phyloP scores from a whole-genome alignment of 2,113 vertebrate species.

The Semnornis frantzii region DNA sequence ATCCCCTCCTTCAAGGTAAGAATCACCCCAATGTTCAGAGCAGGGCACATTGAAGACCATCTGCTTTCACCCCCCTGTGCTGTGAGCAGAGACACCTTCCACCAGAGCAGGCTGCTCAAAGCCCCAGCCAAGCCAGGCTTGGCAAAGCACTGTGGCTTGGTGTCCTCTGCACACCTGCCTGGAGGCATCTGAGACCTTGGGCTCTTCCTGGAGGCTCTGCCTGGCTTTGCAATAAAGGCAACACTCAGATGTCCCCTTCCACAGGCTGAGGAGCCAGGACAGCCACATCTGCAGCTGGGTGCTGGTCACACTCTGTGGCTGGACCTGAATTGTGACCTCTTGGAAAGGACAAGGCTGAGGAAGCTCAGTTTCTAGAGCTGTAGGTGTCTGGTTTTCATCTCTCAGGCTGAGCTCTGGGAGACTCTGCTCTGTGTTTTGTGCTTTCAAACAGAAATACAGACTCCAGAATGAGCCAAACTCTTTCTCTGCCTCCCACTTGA shows the following conservation, averaged over 20 bases:
- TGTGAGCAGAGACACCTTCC: not conserved
- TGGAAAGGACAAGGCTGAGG: accelerated
- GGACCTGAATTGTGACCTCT: not conserved
- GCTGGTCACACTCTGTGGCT: too few relatives aligned
- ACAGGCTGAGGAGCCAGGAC: too few relatives aligned
- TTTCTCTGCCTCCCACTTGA: not conserved
- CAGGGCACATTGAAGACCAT: not conserved
- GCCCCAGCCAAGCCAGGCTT: not conserved
- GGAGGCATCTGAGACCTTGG: too few relatives aligned
- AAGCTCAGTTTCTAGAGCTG: not conserved
- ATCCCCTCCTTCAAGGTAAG: too few relatives aligned
- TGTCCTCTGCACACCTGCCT: too few relatives aligned
- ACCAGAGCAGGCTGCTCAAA: not conserved
- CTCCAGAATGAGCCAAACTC: accelerated
- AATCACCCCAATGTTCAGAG: too few relatives aligned
- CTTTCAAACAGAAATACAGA: not conserved
- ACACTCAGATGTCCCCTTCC: too few relatives aligned
- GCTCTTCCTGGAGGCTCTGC: too few relatives aligned
- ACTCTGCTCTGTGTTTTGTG: accelerated
- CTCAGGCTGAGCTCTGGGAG: accelerated
- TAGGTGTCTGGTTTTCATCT: not conserved
- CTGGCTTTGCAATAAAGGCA: too few relatives aligned
- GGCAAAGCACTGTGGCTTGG: not conserved
- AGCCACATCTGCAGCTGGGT: too few relatives aligned
- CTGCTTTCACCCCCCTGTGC: not conserved